A percentile compares a stretch with the other conserved stretches of the same genome.
phyloP scores from a whole-genome alignment of 1,140 invertebrate genomes.

The Drosophila miranda region DNA sequence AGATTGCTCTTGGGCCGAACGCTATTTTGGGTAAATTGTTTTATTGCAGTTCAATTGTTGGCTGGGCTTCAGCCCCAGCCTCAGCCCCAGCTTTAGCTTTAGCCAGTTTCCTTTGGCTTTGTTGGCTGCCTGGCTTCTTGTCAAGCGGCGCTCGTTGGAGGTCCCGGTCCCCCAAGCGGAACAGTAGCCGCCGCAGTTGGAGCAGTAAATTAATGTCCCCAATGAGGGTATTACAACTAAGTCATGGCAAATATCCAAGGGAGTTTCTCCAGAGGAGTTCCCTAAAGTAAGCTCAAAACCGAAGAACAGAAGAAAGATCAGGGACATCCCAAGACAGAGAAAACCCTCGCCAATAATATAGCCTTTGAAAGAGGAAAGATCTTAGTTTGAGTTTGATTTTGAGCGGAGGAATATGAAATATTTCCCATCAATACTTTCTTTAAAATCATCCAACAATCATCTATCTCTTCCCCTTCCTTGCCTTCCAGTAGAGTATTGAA shows the following conservation, averaged over 20 bases:
- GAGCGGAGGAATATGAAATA: not conserved
- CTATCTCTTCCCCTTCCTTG: not conserved
- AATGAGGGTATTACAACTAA: slow-evolving; percentile 30
- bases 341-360: not conserved
- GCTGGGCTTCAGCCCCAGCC: slow-evolving; percentile 33
- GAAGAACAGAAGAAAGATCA: no score
- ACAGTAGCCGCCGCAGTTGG: slow-evolving; percentile 54
- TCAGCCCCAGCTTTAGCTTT: slow-evolving; percentile 11
- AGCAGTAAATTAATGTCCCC: slow-evolving; percentile 47
- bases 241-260: not conserved
- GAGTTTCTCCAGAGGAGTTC: not conserved
- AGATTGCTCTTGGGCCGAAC: slow-evolving; percentile 65
- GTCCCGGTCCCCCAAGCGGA: slow-evolving; percentile 56
- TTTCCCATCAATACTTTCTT: no score
- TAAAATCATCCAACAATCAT: not conserved
- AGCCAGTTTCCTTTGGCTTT: slow-evolving; percentile 40
- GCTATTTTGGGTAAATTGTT: slow-evolving; percentile 81
- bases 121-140: slow-evolving; percentile 58
- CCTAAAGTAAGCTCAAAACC: no score
- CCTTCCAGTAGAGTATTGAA: slow-evolving; percentile 38
- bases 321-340: no score
- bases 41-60: slow-evolving; percentile 81
- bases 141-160: slow-evolving; percentile 70
- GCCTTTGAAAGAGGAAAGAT: slow-evolving; percentile 1
- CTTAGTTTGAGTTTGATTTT: not conserved